Base-by-base conservation (phyloP, 1,140 invertebrate genomes). In the Arctopsyche grandis region DNA sequence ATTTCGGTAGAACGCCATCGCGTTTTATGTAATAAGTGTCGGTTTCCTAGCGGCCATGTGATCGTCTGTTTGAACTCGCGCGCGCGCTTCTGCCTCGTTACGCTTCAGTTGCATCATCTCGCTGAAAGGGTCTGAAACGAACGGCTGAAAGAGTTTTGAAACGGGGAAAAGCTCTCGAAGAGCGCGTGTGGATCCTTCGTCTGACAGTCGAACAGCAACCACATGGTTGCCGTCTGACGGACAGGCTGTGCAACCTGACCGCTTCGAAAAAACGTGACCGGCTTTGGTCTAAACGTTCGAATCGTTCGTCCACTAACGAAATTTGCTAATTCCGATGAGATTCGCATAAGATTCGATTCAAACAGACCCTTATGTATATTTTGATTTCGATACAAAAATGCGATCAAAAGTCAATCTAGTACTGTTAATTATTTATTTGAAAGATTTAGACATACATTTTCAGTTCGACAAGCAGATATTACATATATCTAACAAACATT, bases 1-100 rank as follows among this genome's bases (percentile, higher is more conserved):
- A 60, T 60, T 60, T 60, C 24, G 21, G 63, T 24, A 16, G 1
- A 22, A 4, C 16, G n/a, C 58, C 9, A 22, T 26, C 21, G 24
- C 63, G 63, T 66, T 66, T 66, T 66, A 66, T 66, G 63, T 66
- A 66, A 66, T 29, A 22, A 29, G 63, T 29, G 12, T 66, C 63
- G 63, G 21, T 60, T 52, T 16, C 48, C 48, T 16, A 19, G 56
- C 24, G 5, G 63, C 24, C 63, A 12, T 66, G 63, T 66, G 63
- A 66, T 66, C 12, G 4, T 66, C 26, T 16, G 21, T 22, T 21
- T 19, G 21, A 46, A 14, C 16, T 52, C 48, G 48, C 48, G 48
- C 16, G 12, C 29, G 29, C 7, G 29, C 7, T 38, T 38, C 7
- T 38, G n/a, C n/a, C 29, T 7, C 29, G 16, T 52, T 52, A 10